Evolutionary conservation across 2,888 invertebrate genomes (phyloP), one percentile per base, ranked within the genome.

Genomic region (Cynaeus angustus): DNA sequence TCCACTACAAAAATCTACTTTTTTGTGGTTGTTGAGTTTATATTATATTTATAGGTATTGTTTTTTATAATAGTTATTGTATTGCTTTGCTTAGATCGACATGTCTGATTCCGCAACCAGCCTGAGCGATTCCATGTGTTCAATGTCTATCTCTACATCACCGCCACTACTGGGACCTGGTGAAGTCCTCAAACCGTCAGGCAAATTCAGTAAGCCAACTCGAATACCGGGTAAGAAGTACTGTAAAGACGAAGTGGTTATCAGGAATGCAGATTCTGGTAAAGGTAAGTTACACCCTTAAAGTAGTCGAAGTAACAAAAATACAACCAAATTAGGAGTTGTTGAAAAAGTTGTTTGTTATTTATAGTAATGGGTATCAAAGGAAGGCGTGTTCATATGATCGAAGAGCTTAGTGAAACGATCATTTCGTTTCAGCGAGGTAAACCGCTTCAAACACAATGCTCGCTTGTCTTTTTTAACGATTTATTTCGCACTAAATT

Each of bases 341-440:
- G 28, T 10, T 9, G 13, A 43, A 43, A 64, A 53, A 5, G 46
- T 8, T 62, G 41, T 64, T 56, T 64, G 52, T 64, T 58, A 73
- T 82, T 84, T 89, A 82, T 90, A 97, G 97, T 97, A 90, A 97
- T 97, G 97, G 97, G 97, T 90, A 97, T 97, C 91, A 97, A 97
- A 89, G 98, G 98, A 86, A 91, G 97, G 85, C 91, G 98, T 86
- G 97, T 98, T 87, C 97, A 97, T 90, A 96, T 97, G 93, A 98
- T 98, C 87, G 98, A 98, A 90, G 97, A 97, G 89, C 92, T 98
- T 88, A 97, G 96, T 89, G 96, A 97, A 89, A 97, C 97, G 85
- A 96, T 98, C 87, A 97, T 98, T 89, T 97, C 97, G 86, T 98
- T 98, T 91, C 97, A 98, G 91, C 92, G 97, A 96, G 97, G 97